phyloP scores from a whole-genome alignment of 2,888 invertebrate genomes.

The Cerastoderma edule region DNA sequence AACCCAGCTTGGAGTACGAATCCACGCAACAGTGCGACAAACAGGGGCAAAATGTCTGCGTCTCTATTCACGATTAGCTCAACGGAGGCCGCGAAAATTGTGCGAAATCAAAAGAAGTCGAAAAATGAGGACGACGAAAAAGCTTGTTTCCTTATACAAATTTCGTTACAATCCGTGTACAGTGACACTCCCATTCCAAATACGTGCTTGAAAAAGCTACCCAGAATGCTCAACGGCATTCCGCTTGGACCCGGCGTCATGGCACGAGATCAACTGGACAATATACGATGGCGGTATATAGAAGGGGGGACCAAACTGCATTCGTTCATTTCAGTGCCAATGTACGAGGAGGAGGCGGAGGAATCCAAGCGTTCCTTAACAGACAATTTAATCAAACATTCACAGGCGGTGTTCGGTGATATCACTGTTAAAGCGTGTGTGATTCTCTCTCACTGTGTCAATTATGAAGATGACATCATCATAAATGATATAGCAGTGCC shows the following conservation, averaged over 20 bases:
- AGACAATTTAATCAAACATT: slow-evolving; percentile 73
- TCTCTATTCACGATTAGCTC: slow-evolving; percentile 76
- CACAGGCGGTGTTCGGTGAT: slow-evolving; percentile 78
- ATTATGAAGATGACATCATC: slow-evolving; percentile 76
- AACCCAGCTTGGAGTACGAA: slow-evolving; percentile 2
- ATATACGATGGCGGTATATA: slow-evolving; percentile 77
- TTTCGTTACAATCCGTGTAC: slow-evolving; percentile 76
- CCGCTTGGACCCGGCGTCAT: slow-evolving; percentile 79
- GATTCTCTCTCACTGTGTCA: slow-evolving; percentile 75
- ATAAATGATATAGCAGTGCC: slow-evolving; percentile 79
- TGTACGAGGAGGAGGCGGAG: slow-evolving; percentile 76
- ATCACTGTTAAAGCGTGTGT: slow-evolving; percentile 78
- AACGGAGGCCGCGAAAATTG: slow-evolving; percentile 70
- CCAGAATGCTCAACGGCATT: slow-evolving; percentile 79
- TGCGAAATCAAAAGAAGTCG: slow-evolving; percentile 55
- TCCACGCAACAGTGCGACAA: background rate
- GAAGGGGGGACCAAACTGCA: slow-evolving; percentile 76
- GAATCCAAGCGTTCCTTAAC: slow-evolving; percentile 71
- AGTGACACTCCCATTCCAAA: slow-evolving; percentile 74
- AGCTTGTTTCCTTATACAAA: slow-evolving; percentile 74
- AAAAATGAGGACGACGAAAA: slow-evolving; percentile 67
- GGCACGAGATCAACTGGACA: slow-evolving; percentile 70
- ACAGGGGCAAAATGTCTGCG: slow-evolving; percentile 51
- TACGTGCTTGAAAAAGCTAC: slow-evolving; percentile 76
- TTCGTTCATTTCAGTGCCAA: slow-evolving; percentile 78